These are phyloP conservation scores for Tolmerus cingulatus DNA, from an alignment of 2,888 invertebrate species.

Conservation along the genomic window DNA sequence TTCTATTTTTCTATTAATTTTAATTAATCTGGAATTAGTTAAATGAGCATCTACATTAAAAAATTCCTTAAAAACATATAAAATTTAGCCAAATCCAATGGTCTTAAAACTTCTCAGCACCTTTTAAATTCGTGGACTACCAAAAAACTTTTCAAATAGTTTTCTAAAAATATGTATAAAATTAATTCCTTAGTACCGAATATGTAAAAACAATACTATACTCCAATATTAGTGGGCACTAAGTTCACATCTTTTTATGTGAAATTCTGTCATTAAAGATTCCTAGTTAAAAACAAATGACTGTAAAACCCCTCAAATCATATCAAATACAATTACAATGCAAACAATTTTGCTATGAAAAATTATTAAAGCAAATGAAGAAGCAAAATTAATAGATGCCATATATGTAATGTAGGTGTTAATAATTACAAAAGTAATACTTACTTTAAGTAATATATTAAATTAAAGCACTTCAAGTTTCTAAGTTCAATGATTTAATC, in stretches of 20 bases:
- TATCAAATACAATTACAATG: conserved; percentile 3
- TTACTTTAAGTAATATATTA: background rate
- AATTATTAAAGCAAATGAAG: background rate
- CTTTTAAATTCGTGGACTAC: background rate
- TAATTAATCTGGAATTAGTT: background rate
- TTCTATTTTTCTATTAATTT: background rate
- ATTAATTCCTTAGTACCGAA: background rate
- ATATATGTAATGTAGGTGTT: background rate
- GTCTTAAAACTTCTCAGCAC: background rate
- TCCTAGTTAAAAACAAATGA: background rate
- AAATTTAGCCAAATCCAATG: background rate
- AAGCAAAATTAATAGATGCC: background rate
- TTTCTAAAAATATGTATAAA: background rate
- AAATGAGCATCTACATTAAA: background rate
- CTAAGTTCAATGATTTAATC: background rate
- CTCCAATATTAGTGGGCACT: background rate
- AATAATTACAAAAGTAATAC: background rate
- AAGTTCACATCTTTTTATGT: background rate
- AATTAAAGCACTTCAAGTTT: background rate
- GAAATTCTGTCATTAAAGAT: background rate
- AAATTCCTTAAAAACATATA: background rate
- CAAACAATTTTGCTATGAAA: conserved; percentile 1
- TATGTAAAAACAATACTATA: background rate
- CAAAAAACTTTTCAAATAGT: background rate
- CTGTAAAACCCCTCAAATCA: background rate